A percentile compares a stretch with the other conserved stretches of the same genome.
Conservation (phyloP, 2,797 vertebrate species). For the Tinamus major region DNA sequence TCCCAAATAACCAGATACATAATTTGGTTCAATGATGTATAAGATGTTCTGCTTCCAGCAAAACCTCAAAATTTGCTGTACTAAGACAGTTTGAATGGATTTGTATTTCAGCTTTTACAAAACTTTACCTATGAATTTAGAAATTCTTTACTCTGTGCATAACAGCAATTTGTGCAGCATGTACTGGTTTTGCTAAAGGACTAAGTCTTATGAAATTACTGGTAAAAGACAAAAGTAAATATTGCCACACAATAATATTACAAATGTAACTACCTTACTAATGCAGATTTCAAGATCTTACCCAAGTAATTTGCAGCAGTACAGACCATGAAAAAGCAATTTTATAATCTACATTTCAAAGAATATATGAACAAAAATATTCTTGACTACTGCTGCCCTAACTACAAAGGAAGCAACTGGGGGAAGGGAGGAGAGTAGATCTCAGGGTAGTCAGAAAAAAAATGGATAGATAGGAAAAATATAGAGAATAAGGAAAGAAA, state of each 20-base stretch:
- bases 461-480: neutral
- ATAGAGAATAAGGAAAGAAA: neutral
- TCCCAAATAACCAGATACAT: slow-evolving; percentile 64
- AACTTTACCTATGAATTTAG: neutral
- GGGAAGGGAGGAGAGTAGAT: neutral
- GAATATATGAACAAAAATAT: neutral
- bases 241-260: neutral
- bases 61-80: slow-evolving; percentile 42
- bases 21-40: slow-evolving; percentile 62
- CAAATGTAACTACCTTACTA: neutral
- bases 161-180: neutral
- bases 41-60: slow-evolving; percentile 55
- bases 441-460: neutral
- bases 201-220: neutral
- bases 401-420: neutral
- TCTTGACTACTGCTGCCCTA: neutral
- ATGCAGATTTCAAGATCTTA: neutral
- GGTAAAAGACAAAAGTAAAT: slow-evolving; percentile 6
- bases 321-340: neutral
- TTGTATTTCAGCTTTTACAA: slow-evolving; percentile 14
- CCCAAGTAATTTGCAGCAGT: neutral
- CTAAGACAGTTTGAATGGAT: slow-evolving; percentile 57
- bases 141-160: neutral
- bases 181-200: neutral
- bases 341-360: neutral